Conservation (phyloP, 2,113 vertebrate genomes). For the Otolemur garnettii region DNA sequence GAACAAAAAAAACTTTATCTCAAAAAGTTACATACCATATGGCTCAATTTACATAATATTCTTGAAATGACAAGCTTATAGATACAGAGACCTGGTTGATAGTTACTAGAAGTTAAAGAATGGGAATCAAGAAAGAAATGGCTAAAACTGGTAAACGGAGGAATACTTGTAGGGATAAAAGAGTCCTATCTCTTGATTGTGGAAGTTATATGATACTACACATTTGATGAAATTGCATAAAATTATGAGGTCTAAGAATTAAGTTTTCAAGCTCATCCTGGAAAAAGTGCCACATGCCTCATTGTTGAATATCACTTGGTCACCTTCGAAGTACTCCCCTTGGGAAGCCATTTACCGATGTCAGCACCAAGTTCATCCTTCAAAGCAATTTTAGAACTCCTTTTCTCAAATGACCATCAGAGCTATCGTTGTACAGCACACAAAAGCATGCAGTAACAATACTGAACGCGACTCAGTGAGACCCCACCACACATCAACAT, state of each 20-base stretch:
- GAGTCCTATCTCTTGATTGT: neutral
- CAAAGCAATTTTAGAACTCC: too few relatives aligned
- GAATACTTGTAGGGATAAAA: neutral
- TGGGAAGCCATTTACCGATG: too few relatives aligned
- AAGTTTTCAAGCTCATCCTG: too few relatives aligned
- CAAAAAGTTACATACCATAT: neutral
- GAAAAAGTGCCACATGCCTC: too few relatives aligned
- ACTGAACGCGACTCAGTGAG: too few relatives aligned
- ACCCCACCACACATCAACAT: too few relatives aligned
- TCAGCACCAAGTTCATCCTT: too few relatives aligned
- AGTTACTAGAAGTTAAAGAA: neutral
- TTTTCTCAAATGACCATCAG: too few relatives aligned
- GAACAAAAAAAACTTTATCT: neutral
- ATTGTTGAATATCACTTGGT: too few relatives aligned
- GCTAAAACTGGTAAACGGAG: neutral
- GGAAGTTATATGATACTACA: neutral
- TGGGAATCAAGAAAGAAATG: neutral
- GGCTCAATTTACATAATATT: neutral
- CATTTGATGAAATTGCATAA: neutral
- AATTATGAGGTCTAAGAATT: neutral
- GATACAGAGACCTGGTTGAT: neutral
- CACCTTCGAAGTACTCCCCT: too few relatives aligned
- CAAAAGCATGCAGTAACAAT: too few relatives aligned
- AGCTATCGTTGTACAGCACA: too few relatives aligned
- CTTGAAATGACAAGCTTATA: neutral